These are phyloP conservation scores for Emydura subglobosa DNA, from an alignment of 2,113 vertebrate species.

Conservation along the genomic window DNA sequence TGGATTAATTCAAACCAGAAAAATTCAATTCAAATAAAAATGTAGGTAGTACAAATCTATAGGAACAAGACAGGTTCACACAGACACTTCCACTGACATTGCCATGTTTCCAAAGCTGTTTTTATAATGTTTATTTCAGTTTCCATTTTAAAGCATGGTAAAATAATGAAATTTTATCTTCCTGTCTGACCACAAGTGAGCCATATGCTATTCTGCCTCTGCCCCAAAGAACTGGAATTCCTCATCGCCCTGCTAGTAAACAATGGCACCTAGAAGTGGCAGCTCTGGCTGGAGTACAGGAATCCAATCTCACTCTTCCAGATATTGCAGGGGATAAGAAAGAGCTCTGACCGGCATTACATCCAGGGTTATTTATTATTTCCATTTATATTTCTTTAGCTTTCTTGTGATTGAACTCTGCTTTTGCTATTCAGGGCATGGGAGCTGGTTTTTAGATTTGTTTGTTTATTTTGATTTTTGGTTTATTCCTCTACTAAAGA, in stretches of 20 bases:
- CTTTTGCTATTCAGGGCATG: not conserved
- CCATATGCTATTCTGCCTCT: fast-evolving
- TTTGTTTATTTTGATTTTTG: not conserved
- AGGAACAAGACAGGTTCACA: not conserved
- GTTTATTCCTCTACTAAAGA: not conserved
- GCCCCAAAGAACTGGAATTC: not conserved
- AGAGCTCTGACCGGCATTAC: not conserved
- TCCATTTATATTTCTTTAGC: slow-evolving; percentile 41
- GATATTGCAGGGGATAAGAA: not conserved
- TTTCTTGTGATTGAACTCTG: not conserved
- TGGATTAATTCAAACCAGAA: not conserved
- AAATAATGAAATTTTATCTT: not conserved
- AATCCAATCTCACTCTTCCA: not conserved
- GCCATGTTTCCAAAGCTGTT: not conserved
- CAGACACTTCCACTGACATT: not conserved
- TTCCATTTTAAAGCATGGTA: not conserved
- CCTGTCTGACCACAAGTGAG: not conserved
- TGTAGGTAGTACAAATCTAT: not conserved
- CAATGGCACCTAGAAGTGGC: not conserved
- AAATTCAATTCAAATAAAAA: not conserved
- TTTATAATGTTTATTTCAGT: not conserved
- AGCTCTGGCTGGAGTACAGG: not conserved
- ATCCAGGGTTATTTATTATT: slow-evolving; percentile 45
- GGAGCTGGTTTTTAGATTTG: not conserved
- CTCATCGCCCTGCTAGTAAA: not conserved